phyloP scores from a whole-genome alignment of 2,888 invertebrate genomes.

The Hybos culiciformis region DNA sequence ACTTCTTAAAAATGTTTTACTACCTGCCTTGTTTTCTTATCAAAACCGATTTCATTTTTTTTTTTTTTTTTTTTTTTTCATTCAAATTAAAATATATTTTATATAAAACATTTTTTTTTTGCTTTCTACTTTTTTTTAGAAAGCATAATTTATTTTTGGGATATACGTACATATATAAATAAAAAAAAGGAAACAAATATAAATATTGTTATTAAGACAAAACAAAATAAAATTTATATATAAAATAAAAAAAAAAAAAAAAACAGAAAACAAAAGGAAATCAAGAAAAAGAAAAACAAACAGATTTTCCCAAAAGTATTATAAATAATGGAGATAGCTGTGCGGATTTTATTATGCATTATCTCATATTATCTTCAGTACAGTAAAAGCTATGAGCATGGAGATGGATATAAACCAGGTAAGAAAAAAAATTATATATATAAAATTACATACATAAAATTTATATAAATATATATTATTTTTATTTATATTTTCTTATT shows the following conservation, averaged over 20 bases:
- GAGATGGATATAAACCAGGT: slow-evolving; percentile 36
- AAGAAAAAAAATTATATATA: slow-evolving; percentile 14
- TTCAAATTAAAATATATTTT: too few species aligned
- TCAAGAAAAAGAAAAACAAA: not conserved
- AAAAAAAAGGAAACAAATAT: too few species aligned
- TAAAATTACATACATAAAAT: not conserved
- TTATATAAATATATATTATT: not conserved
- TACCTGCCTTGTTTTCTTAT: too few species aligned
- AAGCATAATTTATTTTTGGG: too few species aligned
- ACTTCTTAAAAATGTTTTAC: too few species aligned
- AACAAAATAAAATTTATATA: not conserved
- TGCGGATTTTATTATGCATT: slow-evolving; percentile 20
- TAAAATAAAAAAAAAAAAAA: not conserved
- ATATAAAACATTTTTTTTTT: too few species aligned
- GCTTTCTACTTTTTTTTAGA: too few species aligned
- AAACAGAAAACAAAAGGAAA: not conserved
- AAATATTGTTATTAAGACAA: too few species aligned
- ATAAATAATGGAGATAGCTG: slow-evolving; percentile 16
- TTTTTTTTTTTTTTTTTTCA: too few species aligned
- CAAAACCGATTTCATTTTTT: too few species aligned
- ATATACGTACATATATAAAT: too few species aligned
- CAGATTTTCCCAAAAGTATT: too few species aligned
- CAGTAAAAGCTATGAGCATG: slow-evolving; percentile 30
- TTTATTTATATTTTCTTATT: not conserved
- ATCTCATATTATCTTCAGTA: slow-evolving; percentile 22